Evolutionary conservation across 2,113 vertebrate genomes (phyloP).

Genomic region (Prunella fulvescens): DNA sequence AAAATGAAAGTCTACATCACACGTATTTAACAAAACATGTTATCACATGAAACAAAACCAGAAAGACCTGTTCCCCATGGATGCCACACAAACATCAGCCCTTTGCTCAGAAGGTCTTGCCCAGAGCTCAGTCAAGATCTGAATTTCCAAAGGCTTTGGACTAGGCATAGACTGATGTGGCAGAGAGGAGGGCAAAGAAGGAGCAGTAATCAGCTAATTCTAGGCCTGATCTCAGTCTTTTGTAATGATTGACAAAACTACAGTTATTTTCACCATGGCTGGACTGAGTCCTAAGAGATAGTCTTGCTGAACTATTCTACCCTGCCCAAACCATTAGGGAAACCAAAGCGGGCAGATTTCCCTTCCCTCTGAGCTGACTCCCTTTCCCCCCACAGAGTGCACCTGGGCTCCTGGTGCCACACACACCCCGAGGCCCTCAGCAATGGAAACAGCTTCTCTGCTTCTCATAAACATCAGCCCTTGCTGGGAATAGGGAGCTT

Average conservation of each 20-base stretch:
- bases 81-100: background rate
- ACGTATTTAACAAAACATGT: background rate
- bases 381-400: accelerated
- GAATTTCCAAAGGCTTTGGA: background rate
- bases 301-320: background rate
- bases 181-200: background rate
- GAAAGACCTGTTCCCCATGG: background rate
- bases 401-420: background rate
- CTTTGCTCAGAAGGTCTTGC: background rate
- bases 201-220: background rate
- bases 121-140: background rate
- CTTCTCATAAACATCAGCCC: background rate
- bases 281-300: background rate
- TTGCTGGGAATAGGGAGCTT: background rate
- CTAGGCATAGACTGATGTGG: background rate
- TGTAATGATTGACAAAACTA: background rate
- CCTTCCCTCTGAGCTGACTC: background rate
- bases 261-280: background rate
- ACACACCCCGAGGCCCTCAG: background rate
- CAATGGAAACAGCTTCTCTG: background rate
- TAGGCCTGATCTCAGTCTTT: background rate
- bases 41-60: background rate
- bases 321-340: background rate
- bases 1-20: background rate
- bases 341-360: background rate